Conservation (phyloP, 2,888 invertebrate genomes). For the Netelia virgata region DNA sequence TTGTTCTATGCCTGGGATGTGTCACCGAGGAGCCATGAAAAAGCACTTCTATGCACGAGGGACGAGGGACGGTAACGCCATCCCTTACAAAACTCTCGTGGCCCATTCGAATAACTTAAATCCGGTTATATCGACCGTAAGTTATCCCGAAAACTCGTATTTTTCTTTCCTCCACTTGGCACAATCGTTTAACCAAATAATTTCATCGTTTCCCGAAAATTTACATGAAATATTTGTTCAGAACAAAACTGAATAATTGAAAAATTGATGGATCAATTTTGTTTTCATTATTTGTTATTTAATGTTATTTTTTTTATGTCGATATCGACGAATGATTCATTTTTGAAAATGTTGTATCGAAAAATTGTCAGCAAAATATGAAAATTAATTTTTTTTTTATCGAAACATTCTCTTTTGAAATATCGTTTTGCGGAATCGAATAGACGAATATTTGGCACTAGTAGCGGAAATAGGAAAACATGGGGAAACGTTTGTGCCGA, state of each 20-base stretch:
- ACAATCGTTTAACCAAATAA: no score
- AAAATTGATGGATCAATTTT: no score
- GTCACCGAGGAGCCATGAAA: constrained; percentile 37
- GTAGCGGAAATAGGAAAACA: neutral
- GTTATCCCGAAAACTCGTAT: constrained; percentile 2
- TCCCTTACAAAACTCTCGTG: constrained; percentile 4
- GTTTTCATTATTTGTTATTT: no score
- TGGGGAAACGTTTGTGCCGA: neutral
- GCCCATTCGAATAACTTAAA: constrained; percentile 9
- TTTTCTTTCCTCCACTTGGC: no score
- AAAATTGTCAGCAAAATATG: neutral
- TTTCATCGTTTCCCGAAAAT: no score
- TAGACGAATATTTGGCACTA: neutral
- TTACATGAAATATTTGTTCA: no score
- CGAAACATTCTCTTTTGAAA: neutral
- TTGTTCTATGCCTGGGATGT: neutral
- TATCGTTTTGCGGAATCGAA: neutral
- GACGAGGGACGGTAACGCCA: no score
- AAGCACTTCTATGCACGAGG: constrained; percentile 7
- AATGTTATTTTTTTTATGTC: no score
- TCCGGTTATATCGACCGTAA: neutral
- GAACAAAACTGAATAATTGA: no score
- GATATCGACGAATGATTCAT: no score
- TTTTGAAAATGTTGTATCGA: no score
- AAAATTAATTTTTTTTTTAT: neutral